These are phyloP conservation scores for Hybos culiciformis DNA, from an alignment of 2,888 invertebrate species.

Conservation along the genomic window DNA sequence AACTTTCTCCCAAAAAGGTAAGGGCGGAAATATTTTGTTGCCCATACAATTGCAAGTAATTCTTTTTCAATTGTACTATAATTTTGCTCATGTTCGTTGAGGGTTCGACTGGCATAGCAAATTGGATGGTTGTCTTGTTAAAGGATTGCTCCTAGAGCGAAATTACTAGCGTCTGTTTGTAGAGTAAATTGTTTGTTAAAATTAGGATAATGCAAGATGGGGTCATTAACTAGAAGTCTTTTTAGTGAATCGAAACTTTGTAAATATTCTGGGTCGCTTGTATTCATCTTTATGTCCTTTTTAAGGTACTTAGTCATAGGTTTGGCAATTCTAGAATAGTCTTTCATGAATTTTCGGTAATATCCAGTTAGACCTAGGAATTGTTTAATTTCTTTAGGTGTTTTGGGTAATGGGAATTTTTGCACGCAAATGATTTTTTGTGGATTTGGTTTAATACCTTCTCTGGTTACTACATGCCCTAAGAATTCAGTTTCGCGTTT, in stretches of 20 bases:
- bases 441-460: slow-evolving; percentile 17
- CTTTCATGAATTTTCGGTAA: slow-evolving; percentile 22
- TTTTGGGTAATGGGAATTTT: slow-evolving; percentile 14
- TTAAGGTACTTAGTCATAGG: slow-evolving; percentile 9
- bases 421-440: slow-evolving; percentile 12
- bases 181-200: slow-evolving; percentile 17
- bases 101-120: slow-evolving; percentile 19
- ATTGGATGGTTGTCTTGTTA: slow-evolving; percentile 20
- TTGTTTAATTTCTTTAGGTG: slow-evolving; percentile 10
- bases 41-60: slow-evolving; percentile 18
- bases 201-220: slow-evolving; percentile 10
- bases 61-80: slow-evolving; percentile 21
- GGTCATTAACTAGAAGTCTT: slow-evolving; percentile 1
- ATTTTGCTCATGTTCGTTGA: slow-evolving; percentile 18
- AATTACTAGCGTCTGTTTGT: slow-evolving; percentile 20
- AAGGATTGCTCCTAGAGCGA: slow-evolving; percentile 19
- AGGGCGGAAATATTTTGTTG: slow-evolving; percentile 19
- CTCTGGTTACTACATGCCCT: slow-evolving; percentile 18
- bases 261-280: slow-evolving; percentile 5
- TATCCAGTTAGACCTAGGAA: slow-evolving; percentile 12
- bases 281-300: slow-evolving; percentile 9
- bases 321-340: slow-evolving; percentile 21
- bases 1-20: slow-evolving; percentile 22
- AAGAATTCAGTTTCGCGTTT: slow-evolving; percentile 16
- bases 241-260: slow-evolving; percentile 5